A percentile compares a stretch with the other conserved stretches of the same genome.
Conservation (phyloP, 2,797 vertebrate species). For the Pyrocephalus nanus region DNA sequence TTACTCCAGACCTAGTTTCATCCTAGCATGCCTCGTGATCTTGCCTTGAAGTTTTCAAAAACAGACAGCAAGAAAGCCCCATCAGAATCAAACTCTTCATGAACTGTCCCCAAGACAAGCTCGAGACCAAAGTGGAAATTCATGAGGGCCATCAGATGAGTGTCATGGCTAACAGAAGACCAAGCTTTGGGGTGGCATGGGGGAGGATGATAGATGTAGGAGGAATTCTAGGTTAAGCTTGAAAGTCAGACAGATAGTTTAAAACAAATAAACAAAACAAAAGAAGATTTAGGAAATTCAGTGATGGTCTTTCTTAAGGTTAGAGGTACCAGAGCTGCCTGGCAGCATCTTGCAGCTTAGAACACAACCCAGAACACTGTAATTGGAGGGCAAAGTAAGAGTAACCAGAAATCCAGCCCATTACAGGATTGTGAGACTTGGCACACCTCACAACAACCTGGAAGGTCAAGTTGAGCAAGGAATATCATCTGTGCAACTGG, state of each 20-base stretch:
- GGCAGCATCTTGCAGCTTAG: not conserved
- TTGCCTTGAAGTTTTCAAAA: not conserved
- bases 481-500: not conserved
- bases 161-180: not conserved
- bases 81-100: not conserved
- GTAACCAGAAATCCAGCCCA: not conserved
- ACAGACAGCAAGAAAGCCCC: not conserved
- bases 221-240: not conserved
- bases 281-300: not conserved
- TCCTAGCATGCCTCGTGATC: not conserved
- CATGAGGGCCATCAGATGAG: not conserved
- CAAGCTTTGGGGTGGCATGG: not conserved
- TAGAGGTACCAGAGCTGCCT: not conserved
- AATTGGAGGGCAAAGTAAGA: not conserved
- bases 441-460: not conserved
- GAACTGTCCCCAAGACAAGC: not conserved
- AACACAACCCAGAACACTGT: fast-evolving
- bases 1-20: not conserved
- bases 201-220: not conserved
- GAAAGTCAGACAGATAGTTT: not conserved
- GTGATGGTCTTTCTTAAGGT: not conserved
- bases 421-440: not conserved
- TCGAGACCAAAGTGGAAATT: not conserved
- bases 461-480: not conserved
- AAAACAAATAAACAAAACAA: not conserved